A percentile compares a stretch with the other conserved stretches of the same genome.
Conservation (phyloP, 2,113 vertebrate species). For the Acanthisitta chloris region DNA sequence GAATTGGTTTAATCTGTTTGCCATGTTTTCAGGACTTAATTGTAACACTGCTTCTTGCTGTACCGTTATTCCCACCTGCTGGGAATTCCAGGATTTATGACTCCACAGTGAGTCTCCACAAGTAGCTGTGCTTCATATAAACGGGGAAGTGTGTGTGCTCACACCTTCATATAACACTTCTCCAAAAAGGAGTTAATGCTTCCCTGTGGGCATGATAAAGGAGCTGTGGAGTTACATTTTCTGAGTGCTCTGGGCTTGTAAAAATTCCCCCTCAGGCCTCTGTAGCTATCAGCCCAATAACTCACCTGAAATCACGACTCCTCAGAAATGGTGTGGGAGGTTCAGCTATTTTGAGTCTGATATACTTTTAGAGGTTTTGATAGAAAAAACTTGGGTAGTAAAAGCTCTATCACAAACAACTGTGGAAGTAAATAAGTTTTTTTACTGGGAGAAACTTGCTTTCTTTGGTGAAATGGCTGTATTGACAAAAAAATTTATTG, state of each 20-base stretch:
- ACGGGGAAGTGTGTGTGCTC: background rate
- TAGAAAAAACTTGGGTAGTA: background rate
- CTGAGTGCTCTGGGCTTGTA: background rate
- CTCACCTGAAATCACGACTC: background rate
- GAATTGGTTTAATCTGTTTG: background rate
- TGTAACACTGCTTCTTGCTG: background rate
- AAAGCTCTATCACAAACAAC: background rate
- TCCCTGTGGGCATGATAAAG: background rate
- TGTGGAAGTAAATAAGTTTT: background rate
- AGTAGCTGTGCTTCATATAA: background rate
- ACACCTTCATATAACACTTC: background rate
- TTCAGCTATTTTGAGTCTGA: background rate
- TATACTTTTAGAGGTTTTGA: background rate
- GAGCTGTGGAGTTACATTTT: background rate
- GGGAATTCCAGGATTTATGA: background rate
- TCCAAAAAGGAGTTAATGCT: background rate
- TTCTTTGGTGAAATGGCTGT: background rate
- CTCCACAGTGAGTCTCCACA: background rate
- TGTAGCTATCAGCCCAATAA: background rate
- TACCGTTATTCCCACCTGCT: background rate
- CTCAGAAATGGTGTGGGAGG: rapidly evolving
- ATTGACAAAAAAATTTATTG: background rate
- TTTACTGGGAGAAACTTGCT: background rate
- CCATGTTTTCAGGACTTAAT: background rate
- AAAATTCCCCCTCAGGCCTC: background rate